These are phyloP conservation scores for Regulus satrapa DNA, from an alignment of 2,113 vertebrate genomes.

Conservation along the genomic window DNA sequence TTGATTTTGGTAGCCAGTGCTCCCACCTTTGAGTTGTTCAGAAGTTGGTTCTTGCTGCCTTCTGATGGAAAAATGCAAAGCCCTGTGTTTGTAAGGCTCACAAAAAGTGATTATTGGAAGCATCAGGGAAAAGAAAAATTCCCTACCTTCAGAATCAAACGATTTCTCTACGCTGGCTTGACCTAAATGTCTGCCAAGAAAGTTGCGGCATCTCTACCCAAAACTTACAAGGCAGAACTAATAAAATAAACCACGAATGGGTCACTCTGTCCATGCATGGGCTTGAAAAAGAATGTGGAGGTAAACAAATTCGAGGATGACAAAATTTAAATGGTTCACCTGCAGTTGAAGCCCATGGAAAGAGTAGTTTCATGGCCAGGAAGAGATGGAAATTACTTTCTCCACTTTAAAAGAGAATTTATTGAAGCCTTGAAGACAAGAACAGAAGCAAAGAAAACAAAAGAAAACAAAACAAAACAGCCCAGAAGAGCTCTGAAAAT, in stretches of 20 bases:
- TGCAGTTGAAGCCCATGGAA: not conserved
- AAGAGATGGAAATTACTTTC: not conserved
- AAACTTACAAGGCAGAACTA: not conserved
- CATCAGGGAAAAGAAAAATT: not conserved
- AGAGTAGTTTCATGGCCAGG: not conserved
- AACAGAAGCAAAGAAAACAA: not conserved
- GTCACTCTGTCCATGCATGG: not conserved
- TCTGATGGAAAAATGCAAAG: not conserved
- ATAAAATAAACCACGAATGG: not conserved
- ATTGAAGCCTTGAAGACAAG: constrained; percentile 21
- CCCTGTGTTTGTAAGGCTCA: not conserved
- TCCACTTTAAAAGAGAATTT: constrained; percentile 21
- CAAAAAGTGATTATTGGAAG: not conserved
- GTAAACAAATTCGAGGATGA: not conserved
- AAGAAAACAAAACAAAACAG: not conserved
- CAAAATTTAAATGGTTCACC: not conserved
- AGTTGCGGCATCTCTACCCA: not conserved
- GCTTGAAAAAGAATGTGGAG: not conserved
- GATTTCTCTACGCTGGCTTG: not conserved
- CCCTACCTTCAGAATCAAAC: not conserved
- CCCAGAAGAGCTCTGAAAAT: constrained; percentile 50
- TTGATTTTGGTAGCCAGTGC: not conserved
- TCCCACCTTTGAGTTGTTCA: not conserved
- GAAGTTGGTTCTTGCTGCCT: not conserved
- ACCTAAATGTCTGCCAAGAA: not conserved